Base-by-base conservation (phyloP, 2,888 invertebrate genomes). In the Idaea biselata region DNA sequence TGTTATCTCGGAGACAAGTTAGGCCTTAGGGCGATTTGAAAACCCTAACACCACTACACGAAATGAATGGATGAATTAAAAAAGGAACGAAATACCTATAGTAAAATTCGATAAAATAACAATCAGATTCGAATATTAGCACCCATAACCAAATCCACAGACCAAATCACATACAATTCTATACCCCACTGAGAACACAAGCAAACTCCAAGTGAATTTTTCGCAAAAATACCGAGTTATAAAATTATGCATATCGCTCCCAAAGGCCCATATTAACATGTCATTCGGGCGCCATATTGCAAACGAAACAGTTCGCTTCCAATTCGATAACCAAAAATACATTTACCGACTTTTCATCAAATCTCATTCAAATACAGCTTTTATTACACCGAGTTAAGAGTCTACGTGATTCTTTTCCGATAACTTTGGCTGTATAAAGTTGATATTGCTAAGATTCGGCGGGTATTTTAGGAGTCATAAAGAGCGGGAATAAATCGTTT, bases 211-310 rank as follows among this genome's bases (percentile, higher is more conserved):
- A 77, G 44, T 44, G 11, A 44, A 44, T 44, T 61, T 64, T 69
- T 68, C 63, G 66, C 66, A 66, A 69, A 72, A 75, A 75, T 76
- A 61, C 59, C 63, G 58, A 59, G 68, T 62, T 62, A 89, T 88
- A 88, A 89, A 87, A 90, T 90, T 89, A 90, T 90, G 88, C 87
- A 89, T 91, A 88, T 86, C 86, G 87, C 76, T 74, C 78, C 83
- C 86, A 64, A 72, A 75, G 74, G 76, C 79, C 77, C 87, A 78
- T 90, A 91, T 91, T 91, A 91, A 91, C 91, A 91, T 90, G 89
- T 91, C 91, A 90, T 90, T 81, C 79, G 81, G 44, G 72, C 83
- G 89, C 88, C 90, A 89, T 91, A 87, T 89, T 91, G 89, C 80
- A 76, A 86, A 86, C 86, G 87, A 87, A 90, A 89, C 88, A 80